Conservation (phyloP, 2,113 vertebrate genomes). For the Platichthys stellatus region DNA sequence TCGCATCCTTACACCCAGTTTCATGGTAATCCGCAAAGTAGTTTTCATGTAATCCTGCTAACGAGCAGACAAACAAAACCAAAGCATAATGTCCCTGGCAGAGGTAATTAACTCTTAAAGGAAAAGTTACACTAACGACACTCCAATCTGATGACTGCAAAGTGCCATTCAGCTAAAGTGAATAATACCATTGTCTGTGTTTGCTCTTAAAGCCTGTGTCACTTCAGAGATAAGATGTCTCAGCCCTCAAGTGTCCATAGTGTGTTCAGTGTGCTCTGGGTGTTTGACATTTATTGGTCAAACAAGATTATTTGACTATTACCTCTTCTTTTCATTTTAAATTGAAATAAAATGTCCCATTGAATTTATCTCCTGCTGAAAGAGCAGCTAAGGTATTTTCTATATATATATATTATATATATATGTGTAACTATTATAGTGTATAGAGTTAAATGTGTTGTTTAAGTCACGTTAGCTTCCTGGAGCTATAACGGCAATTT, state of each 20-base stretch:
- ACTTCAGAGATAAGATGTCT: background rate
- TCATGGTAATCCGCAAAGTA: too few species aligned
- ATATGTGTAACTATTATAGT: background rate
- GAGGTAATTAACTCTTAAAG: constrained; percentile 36
- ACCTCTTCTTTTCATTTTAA: background rate
- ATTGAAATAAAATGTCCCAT: background rate
- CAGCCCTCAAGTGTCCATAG: background rate
- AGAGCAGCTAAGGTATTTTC: background rate
- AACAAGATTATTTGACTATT: constrained; percentile 5
- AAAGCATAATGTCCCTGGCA: too few species aligned
- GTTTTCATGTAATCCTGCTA: too few species aligned
- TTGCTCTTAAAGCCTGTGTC: background rate
- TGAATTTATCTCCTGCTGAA: background rate
- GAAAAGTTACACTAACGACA: constrained; percentile 16
- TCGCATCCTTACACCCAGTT: too few species aligned
- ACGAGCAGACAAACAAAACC: too few species aligned
- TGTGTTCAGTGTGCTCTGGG: background rate
- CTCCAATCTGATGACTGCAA: constrained; percentile 1
- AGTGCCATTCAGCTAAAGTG: constrained; percentile 1
- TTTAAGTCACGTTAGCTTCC: background rate
- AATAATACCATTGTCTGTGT: constrained; percentile 1
- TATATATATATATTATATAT: too few species aligned
- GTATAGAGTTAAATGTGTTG: background rate
- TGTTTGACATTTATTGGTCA: constrained; percentile 12
- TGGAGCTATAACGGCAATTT: background rate